These are phyloP conservation scores for Drosophila tanythrix DNA, from an alignment of 2,888 invertebrate genomes.

Conservation along the genomic window DNA sequence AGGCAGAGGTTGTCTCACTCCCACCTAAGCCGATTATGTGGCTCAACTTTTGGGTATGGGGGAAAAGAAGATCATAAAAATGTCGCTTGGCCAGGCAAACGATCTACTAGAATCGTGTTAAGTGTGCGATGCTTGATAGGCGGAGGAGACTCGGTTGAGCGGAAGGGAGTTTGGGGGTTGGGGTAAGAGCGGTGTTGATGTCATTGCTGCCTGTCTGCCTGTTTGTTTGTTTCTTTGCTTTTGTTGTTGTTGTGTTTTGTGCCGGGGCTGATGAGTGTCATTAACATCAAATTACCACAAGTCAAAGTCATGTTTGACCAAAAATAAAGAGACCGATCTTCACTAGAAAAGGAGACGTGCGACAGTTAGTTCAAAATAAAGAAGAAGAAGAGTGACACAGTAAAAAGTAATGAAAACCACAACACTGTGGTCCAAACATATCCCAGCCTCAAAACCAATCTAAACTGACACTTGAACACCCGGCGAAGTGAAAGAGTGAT, in stretches of 20 bases:
- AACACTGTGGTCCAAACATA: constrained; percentile 38
- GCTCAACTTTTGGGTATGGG: constrained; percentile 43
- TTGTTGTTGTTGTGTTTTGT: constrained; percentile 32
- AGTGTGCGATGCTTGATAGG: constrained; percentile 47
- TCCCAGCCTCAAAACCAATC: constrained; percentile 18
- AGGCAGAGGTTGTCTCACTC: constrained; percentile 25
- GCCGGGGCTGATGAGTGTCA: constrained; percentile 77
- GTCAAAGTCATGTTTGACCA: constrained; percentile 75
- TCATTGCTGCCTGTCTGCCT: constrained; percentile 28
- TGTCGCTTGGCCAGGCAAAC: constrained; percentile 50
- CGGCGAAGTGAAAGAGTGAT: constrained; percentile 20
- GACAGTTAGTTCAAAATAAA: constrained; percentile 49
- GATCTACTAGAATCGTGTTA: constrained; percentile 75
- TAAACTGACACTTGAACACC: constrained; percentile 38
- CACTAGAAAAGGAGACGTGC: constrained; percentile 24
- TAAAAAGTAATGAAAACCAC: constrained; percentile 27
- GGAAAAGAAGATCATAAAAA: constrained; percentile 59
- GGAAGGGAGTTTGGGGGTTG: neutral
- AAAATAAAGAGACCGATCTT: constrained; percentile 24
- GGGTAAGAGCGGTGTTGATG: constrained; percentile 61
- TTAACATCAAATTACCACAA: constrained; percentile 83
- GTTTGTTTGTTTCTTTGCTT: neutral
- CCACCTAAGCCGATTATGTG: constrained; percentile 70
- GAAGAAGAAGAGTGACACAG: constrained; percentile 3
- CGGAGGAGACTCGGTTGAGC: neutral